phyloP scores from a whole-genome alignment of 2,888 invertebrate species.

The Electrophaes corylata region DNA sequence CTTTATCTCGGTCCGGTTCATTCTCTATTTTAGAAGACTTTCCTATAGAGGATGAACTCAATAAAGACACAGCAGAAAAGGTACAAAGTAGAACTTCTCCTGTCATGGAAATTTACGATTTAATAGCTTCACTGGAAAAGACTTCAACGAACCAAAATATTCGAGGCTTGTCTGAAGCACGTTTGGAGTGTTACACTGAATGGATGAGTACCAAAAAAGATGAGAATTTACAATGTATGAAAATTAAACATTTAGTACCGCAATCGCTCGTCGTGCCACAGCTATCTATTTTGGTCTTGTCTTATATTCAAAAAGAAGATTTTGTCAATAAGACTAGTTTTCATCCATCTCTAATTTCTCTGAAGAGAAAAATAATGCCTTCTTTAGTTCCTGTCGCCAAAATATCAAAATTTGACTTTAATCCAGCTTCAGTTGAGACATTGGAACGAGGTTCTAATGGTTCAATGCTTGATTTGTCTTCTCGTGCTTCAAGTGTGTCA shows the following conservation, averaged over 20 bases:
- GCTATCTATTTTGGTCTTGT: slow-evolving; percentile 23
- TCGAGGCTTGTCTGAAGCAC: neutral
- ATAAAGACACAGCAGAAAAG: slow-evolving; percentile 16
- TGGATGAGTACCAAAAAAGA: slow-evolving; percentile 26
- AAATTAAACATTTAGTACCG: neutral
- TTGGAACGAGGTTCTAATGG: too few relatives aligned
- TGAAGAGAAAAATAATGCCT: slow-evolving; percentile 30
- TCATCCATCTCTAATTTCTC: slow-evolving; percentile 1
- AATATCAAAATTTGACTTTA: slow-evolving; percentile 23
- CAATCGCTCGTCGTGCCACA: slow-evolving; percentile 13
- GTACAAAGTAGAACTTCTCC: slow-evolving; percentile 52
- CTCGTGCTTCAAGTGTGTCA: slow-evolving; percentile 4
- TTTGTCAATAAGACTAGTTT: slow-evolving; percentile 2
- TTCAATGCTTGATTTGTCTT: slow-evolving; percentile 3
- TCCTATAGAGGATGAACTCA: slow-evolving; percentile 9
- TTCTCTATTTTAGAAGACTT: slow-evolving; percentile 28
- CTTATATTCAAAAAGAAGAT: slow-evolving; percentile 22
- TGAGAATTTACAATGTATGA: neutral
- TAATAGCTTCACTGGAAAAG: slow-evolving; percentile 42
- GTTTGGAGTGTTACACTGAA: slow-evolving; percentile 23
- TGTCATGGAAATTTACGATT: slow-evolving; percentile 57
- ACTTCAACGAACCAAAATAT: slow-evolving; percentile 4
- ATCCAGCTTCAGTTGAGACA: too few relatives aligned
- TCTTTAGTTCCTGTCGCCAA: slow-evolving; percentile 13
- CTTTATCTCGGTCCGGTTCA: slow-evolving; percentile 18